These are phyloP conservation scores for Arrhopalites spinosus DNA, from an alignment of 2,888 invertebrate genomes.

Conservation along the genomic window DNA sequence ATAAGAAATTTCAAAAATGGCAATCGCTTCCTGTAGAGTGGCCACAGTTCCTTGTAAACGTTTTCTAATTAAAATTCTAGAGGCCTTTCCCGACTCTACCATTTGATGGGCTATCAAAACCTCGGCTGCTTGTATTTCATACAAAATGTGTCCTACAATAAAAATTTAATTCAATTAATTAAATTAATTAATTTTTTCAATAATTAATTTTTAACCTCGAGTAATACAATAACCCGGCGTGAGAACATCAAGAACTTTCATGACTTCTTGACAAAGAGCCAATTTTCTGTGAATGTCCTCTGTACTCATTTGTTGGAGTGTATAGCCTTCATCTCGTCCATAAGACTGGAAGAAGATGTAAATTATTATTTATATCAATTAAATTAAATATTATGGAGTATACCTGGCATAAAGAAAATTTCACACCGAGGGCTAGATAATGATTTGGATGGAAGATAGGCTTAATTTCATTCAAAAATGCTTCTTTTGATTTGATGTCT, in stretches of 20 bases:
- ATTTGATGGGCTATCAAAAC: slow-evolving; percentile 46
- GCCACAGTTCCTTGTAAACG: slow-evolving; percentile 44
- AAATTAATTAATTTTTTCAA: too few relatives aligned
- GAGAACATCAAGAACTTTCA: slow-evolving; percentile 51
- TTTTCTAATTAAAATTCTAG: slow-evolving; percentile 44
- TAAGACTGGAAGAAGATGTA: slow-evolving; percentile 48
- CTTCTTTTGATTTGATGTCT: slow-evolving; percentile 48
- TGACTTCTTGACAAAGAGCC: slow-evolving; percentile 48
- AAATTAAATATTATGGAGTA: too few relatives aligned
- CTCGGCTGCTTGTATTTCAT: slow-evolving; percentile 55
- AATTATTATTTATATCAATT: too few relatives aligned
- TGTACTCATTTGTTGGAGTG: slow-evolving; percentile 39
- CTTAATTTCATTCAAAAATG: slow-evolving; percentile 50
- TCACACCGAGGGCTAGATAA: slow-evolving; percentile 49
- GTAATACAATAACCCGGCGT: slow-evolving; percentile 53
- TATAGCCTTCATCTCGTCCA: slow-evolving; percentile 51
- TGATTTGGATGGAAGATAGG: slow-evolving; percentile 49
- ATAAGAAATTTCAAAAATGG: slow-evolving; percentile 51
- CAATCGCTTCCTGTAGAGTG: slow-evolving; percentile 49
- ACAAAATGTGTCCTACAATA: slow-evolving; percentile 50
- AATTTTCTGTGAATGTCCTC: slow-evolving; percentile 47
- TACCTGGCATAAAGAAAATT: slow-evolving; percentile 49
- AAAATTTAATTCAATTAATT: too few relatives aligned
- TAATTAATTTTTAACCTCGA: too few relatives aligned
- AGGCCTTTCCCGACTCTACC: slow-evolving; percentile 46